phyloP scores from a whole-genome alignment of 2,797 vertebrate species.

The Sebastiscus tertius region DNA sequence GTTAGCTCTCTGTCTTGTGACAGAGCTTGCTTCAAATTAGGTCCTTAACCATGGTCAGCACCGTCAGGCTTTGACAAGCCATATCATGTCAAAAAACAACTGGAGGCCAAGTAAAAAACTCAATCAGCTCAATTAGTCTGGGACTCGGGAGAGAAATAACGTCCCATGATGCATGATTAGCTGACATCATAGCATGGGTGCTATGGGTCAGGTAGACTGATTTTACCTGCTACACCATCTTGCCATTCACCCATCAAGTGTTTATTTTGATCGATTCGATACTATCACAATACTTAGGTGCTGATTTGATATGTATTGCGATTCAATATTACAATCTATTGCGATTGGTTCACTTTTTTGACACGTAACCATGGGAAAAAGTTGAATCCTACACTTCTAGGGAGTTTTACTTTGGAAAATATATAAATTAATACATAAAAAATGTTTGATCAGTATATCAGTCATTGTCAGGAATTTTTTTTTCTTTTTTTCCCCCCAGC shows the following conservation, averaged over 20 bases:
- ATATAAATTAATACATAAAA: too few species aligned
- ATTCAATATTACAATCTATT: too few species aligned
- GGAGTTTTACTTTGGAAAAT: too few species aligned
- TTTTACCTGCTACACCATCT: background rate
- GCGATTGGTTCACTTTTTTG: too few species aligned
- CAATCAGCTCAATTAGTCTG: conserved; percentile 51
- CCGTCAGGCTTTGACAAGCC: conserved; percentile 39
- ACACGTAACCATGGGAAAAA: too few species aligned
- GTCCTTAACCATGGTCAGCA: conserved; percentile 53
- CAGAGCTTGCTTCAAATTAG: conserved; percentile 62
- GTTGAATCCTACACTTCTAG: too few species aligned
- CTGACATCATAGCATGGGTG: background rate
- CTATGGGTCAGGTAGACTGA: background rate
- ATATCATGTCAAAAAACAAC: conserved; percentile 25
- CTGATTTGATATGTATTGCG: too few species aligned
- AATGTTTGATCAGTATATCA: too few species aligned
- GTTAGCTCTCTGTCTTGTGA: conserved; percentile 66
- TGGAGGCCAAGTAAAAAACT: conserved; percentile 40
- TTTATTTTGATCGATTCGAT: background rate
- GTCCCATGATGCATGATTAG: conserved; percentile 37
- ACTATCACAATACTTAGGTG: too few species aligned
- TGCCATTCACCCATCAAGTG: too few species aligned
- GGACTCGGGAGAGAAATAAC: background rate
- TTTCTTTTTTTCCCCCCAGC: too few species aligned
- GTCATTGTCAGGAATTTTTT: too few species aligned